Conservation (phyloP, 2,113 vertebrate species). For the Neodontobutis hainanensis region DNA sequence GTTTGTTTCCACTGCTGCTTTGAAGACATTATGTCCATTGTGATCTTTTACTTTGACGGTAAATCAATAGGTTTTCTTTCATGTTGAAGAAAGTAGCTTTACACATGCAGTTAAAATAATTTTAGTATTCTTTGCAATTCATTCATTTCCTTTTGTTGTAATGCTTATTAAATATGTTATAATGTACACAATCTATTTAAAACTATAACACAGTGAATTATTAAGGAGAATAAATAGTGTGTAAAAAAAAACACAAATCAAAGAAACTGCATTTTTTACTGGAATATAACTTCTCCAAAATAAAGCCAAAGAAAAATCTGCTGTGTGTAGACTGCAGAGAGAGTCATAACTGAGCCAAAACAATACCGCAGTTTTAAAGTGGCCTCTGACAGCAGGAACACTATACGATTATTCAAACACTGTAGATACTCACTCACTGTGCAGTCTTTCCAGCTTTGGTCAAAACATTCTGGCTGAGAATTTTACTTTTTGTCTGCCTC, state of each 20-base stretch:
- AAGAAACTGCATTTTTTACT: conserved; percentile 50
- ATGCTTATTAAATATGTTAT: neutral
- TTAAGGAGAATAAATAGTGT: neutral
- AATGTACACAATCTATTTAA: conserved; percentile 22
- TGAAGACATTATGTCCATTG: conserved; percentile 1
- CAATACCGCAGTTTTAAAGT: conserved; percentile 31
- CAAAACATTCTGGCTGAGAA: neutral
- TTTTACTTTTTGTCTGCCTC: conserved; percentile 9
- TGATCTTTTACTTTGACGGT: conserved; percentile 4
- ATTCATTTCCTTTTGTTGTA: neutral
- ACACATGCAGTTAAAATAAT: neutral
- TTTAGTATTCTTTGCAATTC: neutral
- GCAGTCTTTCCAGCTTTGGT: neutral
- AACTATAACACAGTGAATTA: conserved; percentile 49
- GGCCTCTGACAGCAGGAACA: conserved; percentile 18
- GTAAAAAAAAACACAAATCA: conserved; percentile 13
- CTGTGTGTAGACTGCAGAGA: conserved; percentile 28
- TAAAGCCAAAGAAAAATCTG: conserved; percentile 19
- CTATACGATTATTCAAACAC: conserved; percentile 9
- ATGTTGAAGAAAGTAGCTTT: neutral
- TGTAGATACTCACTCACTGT: conserved; percentile 4
- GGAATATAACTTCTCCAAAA: conserved; percentile 34
- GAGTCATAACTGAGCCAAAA: conserved; percentile 39
- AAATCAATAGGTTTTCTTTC: neutral
- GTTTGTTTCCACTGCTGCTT: conserved; percentile 5